Percentiles rank a stretch among this genome's conserved stretches.
phyloP scores from a whole-genome alignment of 2,797 vertebrate genomes.

The Propithecus deckenii region DNA sequence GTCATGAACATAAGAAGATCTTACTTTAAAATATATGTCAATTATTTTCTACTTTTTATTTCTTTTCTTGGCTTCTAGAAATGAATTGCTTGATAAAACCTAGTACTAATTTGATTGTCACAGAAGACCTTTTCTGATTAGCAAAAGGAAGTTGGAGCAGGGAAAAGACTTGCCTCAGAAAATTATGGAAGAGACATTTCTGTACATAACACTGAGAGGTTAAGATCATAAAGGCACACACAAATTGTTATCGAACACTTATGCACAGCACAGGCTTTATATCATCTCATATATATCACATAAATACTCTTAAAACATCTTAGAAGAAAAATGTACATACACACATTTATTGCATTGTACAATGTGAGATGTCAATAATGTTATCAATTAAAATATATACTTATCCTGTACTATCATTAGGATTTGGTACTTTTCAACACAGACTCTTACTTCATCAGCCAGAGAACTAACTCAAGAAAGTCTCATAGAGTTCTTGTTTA shows the following conservation, averaged over 20 bases:
- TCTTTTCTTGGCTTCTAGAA: background rate
- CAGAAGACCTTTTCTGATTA: background rate
- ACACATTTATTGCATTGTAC: background rate
- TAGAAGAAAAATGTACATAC: background rate
- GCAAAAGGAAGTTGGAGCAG: background rate
- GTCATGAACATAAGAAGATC: conserved; percentile 31
- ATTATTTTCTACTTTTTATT: conserved; percentile 27
- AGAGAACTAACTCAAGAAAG: background rate
- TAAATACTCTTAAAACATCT: background rate
- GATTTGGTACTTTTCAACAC: background rate
- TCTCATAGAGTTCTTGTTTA: background rate
- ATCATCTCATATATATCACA: background rate
- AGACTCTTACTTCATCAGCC: background rate
- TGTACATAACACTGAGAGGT: background rate
- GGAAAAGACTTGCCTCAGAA: background rate
- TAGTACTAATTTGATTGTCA: background rate
- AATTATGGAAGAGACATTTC: background rate
- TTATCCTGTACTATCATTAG: background rate
- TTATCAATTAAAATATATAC: background rate
- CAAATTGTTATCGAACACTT: background rate
- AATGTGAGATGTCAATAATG: background rate
- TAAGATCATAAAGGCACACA: background rate
- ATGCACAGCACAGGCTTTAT: background rate
- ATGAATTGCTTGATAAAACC: background rate
- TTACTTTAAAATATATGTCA: conserved; percentile 63